Evolutionary conservation across 2,797 vertebrate genomes (phyloP), one percentile per base, ranked within the genome.

Genomic region (Okamejei kenojei): DNA sequence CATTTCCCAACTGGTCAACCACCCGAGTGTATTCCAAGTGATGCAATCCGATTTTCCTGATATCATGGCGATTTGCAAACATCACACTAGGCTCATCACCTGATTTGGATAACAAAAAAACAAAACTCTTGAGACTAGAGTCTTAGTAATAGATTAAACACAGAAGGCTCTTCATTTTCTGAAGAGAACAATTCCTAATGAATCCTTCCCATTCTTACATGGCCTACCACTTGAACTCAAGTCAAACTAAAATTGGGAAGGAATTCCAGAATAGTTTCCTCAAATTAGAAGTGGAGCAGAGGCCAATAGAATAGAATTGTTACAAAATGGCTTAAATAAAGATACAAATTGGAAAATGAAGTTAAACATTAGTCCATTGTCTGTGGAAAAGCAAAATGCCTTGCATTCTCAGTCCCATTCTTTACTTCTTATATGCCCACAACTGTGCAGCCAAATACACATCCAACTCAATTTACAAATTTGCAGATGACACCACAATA

Each of bases 1-100:
- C 86, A 65, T 93, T 93, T 78, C 32, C 54, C 15, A 90, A 61
- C 11, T 77, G 63, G 11, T 58, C 63, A 45, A 90, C 86, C 3
- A 93, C 38, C 68, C 2, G 9, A 8, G 93, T 74, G 71, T 93
- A 93, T 82, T 93, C 86, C 58, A 90, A 26, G 35, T 61, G 65
- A 10, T 78, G 23, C 7, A 90, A 21, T 71, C 61, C 93, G 3
- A 93, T 73, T 65, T 90, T 86, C 65, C 93, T 45, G 93, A 93
- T 90, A 23, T 93, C 86, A 7, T 93, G 93, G 17, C 76, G 71
- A 61, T 86, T 90, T 1, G 29, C 58, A 32, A 93, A 93, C 17
- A 93, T 45, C 21, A 93, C 29, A 77, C 8, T 58, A 1, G 93
- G 68, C 38, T 93, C 81, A 35, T 45, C 84, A 32, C 38, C 93